Evolutionary conservation across 2,888 invertebrate genomes (phyloP), one percentile per base, ranked within the genome.

Genomic region (Onchidella celtica): DNA sequence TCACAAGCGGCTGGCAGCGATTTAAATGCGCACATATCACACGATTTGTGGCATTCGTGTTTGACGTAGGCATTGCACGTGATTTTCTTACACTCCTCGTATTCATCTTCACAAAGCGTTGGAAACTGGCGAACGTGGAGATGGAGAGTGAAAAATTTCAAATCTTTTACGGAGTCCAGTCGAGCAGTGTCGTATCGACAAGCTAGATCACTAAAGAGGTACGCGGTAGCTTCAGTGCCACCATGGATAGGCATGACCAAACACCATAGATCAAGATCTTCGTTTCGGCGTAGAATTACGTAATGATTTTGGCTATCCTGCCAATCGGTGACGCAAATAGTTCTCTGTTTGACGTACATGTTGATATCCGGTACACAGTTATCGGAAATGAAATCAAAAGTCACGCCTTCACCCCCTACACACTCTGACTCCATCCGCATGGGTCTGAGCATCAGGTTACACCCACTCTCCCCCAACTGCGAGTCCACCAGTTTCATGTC

Each of bases 371-470:
- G 88, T 66, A 84, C 32, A 32, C 90, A 91, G 47, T 87, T 87
- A 6, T 78, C 34, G 21, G 88, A 84, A 2, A 89, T 85, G 69
- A 89, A 91, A 76, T 90, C 85, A 61, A 91, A 88, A 11, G 77
- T 83, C 36, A 90, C 84, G 0, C 90, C 91, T 73, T 91, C 91
- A 11, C 91, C 91, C 3, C 83, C 86, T 3, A 89, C 82, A 78
- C 91, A 91, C 73, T 91, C 90, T 61, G 87, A 89, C 79, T 91
- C 91, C 74, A 91, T 83, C 66, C 90, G 82, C 90, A 91, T 91
- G 0, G 90, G 90, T 1, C 89, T 83, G 17, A 89, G 87, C 85
- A 88, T 88, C 65, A 86, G 86, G 81, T 91, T 91, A 77, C 90
- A 91, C 2, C 88, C 87, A 74, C 88, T 89, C 21, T 85, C 86